Evolutionary conservation across 2,888 invertebrate genomes (phyloP).

Genomic region (Pandemis heparana): DNA sequence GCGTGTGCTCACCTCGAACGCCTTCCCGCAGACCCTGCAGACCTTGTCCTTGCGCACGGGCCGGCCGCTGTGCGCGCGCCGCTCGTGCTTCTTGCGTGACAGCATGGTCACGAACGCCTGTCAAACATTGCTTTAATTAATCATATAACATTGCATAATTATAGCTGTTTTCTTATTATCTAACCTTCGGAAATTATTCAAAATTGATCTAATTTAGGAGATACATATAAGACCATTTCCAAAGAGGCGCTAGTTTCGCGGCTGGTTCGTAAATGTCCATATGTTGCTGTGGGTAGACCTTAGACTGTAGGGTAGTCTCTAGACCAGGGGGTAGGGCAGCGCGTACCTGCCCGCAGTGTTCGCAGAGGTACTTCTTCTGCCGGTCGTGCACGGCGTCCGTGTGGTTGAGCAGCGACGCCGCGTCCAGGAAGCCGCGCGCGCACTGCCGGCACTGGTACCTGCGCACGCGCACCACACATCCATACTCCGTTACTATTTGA

Average conservation of each 20-base stretch:
- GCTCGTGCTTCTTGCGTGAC: not conserved
- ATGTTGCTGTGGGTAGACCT: no score
- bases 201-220: no score
- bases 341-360: not conserved
- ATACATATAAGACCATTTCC: no score
- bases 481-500: no score
- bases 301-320: no score
- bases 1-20: not conserved
- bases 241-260: no score
- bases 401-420: not conserved
- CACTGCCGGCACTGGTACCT: not conserved
- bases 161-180: no score
- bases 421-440: not conserved
- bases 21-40: constrained; percentile 13
- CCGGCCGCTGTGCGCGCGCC: not conserved
- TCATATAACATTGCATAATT: no score
- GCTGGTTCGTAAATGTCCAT: no score
- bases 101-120: not conserved
- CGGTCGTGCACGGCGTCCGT: not conserved
- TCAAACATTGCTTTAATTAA: not conserved
- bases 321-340: no score
- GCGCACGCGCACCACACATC: no score
- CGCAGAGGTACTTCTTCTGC: not conserved
- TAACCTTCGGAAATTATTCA: no score
- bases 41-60: not conserved